phyloP scores from a whole-genome alignment of 2,113 vertebrate species.

The Bubo bubo region DNA sequence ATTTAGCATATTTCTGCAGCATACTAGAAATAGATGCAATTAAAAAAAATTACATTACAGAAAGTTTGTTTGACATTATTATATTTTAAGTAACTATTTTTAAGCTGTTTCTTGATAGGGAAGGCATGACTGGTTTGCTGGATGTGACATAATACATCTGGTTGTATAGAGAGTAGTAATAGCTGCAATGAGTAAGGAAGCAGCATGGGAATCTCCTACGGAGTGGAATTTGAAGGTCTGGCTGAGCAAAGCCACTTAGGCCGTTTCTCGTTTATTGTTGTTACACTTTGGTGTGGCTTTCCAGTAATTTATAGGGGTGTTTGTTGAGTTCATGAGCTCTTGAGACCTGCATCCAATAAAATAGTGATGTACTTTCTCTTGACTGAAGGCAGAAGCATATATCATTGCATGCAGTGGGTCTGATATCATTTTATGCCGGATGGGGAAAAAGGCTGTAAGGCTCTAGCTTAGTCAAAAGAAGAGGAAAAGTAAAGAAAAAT shows the following conservation, averaged over 20 bases:
- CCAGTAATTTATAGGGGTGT: constrained; percentile 74
- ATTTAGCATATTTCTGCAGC: neutral
- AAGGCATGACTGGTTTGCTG: neutral
- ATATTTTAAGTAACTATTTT: neutral
- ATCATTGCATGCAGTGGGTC: constrained; percentile 74
- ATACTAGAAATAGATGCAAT: neutral
- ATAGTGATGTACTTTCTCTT: constrained; percentile 75
- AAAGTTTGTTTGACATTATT: neutral
- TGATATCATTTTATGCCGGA: constrained; percentile 70
- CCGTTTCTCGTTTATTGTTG: constrained; percentile 71
- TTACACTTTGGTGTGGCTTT: constrained; percentile 65
- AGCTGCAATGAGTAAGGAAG: neutral
- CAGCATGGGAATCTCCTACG: neutral
- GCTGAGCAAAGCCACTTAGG: constrained; percentile 60
- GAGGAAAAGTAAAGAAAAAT: constrained; percentile 46
- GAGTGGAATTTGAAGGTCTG: neutral
- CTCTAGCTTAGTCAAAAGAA: constrained; percentile 60
- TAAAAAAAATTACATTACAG: neutral
- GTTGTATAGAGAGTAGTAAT: neutral
- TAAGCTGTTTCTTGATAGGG: neutral
- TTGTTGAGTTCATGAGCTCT: constrained; percentile 74
- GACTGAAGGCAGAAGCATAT: constrained; percentile 73
- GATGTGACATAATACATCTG: neutral
- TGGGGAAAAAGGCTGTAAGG: constrained; percentile 65
- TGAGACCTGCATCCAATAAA: constrained; percentile 76